Conservation (phyloP, 2,888 invertebrate genomes). For the Furcula furcula region DNA sequence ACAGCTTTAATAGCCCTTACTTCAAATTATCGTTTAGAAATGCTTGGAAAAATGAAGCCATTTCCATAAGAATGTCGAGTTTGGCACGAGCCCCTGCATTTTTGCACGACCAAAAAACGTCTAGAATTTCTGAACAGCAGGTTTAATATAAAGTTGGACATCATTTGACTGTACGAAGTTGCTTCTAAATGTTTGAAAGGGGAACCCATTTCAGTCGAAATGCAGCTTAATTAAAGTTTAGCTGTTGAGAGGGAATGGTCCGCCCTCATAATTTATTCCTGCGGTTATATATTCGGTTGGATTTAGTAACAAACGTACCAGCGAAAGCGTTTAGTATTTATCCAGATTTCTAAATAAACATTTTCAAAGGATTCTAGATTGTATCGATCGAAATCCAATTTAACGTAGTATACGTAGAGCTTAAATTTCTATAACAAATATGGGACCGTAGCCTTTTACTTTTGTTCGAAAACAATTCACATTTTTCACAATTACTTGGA, state of each 20-base stretch:
- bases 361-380: conserved; percentile 12
- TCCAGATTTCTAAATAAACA: conserved; percentile 39
- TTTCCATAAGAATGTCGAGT: conserved; percentile 29
- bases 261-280: conserved; percentile 73
- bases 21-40: conserved; percentile 38
- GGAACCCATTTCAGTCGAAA: conserved; percentile 64
- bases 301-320: conserved; percentile 64
- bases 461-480: conserved; percentile 57
- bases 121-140: conserved; percentile 30
- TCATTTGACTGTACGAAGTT: conserved; percentile 47
- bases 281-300: conserved; percentile 66
- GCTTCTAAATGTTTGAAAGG: conserved; percentile 65
- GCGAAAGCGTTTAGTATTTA: conserved; percentile 55
- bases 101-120: conserved; percentile 35
- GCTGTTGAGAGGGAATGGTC: conserved; percentile 65
- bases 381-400: conserved; percentile 21
- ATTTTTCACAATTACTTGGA: conserved; percentile 80
- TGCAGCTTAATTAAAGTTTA: conserved; percentile 76
- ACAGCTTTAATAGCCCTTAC: conserved; percentile 34
- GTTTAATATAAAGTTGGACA: conserved; percentile 37
- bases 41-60: conserved; percentile 53
- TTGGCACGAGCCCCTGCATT: conserved; percentile 29
- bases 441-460: conserved; percentile 50
- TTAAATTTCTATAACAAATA: conserved; percentile 21
- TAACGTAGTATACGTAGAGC: conserved; percentile 20